Conservation (phyloP, 2,888 invertebrate species). For the Xestobium rufovillosum region DNA sequence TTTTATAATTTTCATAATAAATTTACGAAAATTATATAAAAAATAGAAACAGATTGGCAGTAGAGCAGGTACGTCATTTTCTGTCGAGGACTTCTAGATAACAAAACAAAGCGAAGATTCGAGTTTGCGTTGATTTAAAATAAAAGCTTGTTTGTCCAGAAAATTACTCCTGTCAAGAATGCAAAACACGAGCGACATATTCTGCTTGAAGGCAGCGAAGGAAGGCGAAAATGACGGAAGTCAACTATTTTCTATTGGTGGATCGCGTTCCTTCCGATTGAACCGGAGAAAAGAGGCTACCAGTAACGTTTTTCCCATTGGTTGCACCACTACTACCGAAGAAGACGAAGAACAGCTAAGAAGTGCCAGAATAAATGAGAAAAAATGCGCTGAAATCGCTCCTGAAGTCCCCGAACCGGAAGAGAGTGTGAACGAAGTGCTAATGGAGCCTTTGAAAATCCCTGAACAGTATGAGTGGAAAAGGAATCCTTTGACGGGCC, state of each 20-base stretch:
- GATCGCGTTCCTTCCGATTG: constrained; percentile 34
- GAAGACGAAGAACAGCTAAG: constrained; percentile 2
- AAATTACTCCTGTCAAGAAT: too few species aligned
- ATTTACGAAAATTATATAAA: too few species aligned
- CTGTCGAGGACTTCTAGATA: too few species aligned
- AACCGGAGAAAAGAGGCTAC: constrained; percentile 25
- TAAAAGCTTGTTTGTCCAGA: constrained; percentile 2
- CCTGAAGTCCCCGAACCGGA: constrained; percentile 11
- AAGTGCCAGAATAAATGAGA: background rate
- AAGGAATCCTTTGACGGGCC: constrained; percentile 32
- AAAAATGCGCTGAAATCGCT: constrained; percentile 6
- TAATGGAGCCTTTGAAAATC: constrained; percentile 2
- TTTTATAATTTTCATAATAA: too few species aligned
- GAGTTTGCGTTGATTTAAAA: background rate
- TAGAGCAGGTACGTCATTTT: too few species aligned
- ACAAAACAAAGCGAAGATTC: constrained; percentile 1
- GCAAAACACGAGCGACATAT: constrained; percentile 38
- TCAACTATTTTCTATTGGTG: constrained; percentile 37
- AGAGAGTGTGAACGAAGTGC: background rate
- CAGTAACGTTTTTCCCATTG: constrained; percentile 28
- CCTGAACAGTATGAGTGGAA: constrained; percentile 23
- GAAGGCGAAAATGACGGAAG: constrained; percentile 32
- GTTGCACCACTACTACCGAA: constrained; percentile 26
- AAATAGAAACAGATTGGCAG: too few species aligned
- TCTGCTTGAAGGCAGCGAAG: constrained; percentile 33